Conservation (phyloP, 2,888 invertebrate genomes). For the Euplagia quadripunctaria region DNA sequence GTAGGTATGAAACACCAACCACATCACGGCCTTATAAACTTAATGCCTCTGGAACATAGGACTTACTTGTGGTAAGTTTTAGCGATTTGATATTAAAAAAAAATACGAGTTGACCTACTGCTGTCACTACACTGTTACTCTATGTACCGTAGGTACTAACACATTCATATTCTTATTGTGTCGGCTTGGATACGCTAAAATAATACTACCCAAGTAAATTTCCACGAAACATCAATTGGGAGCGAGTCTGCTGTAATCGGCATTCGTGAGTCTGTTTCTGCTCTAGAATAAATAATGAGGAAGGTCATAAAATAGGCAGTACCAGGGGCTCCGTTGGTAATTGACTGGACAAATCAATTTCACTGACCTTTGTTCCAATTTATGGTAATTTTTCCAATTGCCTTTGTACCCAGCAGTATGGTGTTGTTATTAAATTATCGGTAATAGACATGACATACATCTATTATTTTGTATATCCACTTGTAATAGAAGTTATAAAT, state of each 20-base stretch:
- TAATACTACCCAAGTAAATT: slow-evolving; percentile 27
- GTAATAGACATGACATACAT: slow-evolving; percentile 13
- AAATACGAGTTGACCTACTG: slow-evolving; percentile 23
- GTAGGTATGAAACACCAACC: too few species aligned
- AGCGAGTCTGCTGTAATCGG: slow-evolving; percentile 10
- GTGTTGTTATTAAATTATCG: slow-evolving; percentile 4
- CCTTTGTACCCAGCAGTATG: not conserved
- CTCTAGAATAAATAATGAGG: slow-evolving; percentile 16
- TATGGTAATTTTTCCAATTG: slow-evolving; percentile 12
- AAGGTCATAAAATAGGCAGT: slow-evolving; percentile 11
- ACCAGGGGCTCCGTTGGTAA: not conserved
- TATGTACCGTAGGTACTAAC: slow-evolving; percentile 8
- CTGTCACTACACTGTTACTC: slow-evolving; percentile 15
- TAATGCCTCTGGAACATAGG: too few species aligned
- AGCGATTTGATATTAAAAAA: too few species aligned
- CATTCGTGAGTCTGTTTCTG: slow-evolving; percentile 17
- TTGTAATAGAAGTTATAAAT: not conserved
- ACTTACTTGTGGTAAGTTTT: too few species aligned
- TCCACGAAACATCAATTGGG: slow-evolving; percentile 28
- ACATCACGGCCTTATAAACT: too few species aligned
- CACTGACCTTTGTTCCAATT: slow-evolving; percentile 17
- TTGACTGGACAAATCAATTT: slow-evolving; percentile 5
- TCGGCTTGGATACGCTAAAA: slow-evolving; percentile 29
- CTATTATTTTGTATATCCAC: not conserved
- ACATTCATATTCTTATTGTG: slow-evolving; percentile 20